These are phyloP conservation scores for Magallana angulata DNA, from an alignment of 1,140 invertebrate species.

Conservation along the genomic window DNA sequence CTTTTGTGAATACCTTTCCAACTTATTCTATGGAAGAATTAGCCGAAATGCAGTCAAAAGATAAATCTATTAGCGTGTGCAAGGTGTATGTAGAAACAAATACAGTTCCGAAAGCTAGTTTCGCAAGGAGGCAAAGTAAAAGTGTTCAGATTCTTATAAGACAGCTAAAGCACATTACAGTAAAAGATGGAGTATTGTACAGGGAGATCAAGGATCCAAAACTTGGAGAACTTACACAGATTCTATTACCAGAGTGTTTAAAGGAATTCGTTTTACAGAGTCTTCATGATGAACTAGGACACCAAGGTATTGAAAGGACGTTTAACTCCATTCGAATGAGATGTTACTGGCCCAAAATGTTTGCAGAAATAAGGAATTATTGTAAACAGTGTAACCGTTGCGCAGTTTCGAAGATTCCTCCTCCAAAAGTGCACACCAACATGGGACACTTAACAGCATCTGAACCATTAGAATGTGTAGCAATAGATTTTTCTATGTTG, in stretches of 20 bases:
- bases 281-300: constrained; percentile 46
- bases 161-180: constrained; percentile 25
- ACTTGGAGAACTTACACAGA: no score
- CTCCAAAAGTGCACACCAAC: background rate
- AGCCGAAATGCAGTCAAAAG: background rate
- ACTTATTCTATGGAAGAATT: no score
- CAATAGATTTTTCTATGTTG: constrained; percentile 51
- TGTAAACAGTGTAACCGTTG: constrained; percentile 46
- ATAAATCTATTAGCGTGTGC: background rate
- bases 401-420: no score
- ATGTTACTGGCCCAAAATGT: constrained; percentile 55
- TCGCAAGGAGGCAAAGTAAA: background rate
- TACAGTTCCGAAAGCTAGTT: background rate
- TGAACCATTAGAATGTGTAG: constrained; percentile 49
- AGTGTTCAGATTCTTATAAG: background rate
- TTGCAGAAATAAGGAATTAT: constrained; percentile 33
- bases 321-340: constrained; percentile 2
- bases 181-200: background rate
- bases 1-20: no score
- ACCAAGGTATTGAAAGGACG: constrained; percentile 43
- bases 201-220: background rate
- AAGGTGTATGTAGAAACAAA: background rate
- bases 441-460: constrained; percentile 49
- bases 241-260: constrained; percentile 17
- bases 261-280: background rate